Conservation (phyloP, 2,888 invertebrate genomes). For the Adelphocoris suturalis region DNA sequence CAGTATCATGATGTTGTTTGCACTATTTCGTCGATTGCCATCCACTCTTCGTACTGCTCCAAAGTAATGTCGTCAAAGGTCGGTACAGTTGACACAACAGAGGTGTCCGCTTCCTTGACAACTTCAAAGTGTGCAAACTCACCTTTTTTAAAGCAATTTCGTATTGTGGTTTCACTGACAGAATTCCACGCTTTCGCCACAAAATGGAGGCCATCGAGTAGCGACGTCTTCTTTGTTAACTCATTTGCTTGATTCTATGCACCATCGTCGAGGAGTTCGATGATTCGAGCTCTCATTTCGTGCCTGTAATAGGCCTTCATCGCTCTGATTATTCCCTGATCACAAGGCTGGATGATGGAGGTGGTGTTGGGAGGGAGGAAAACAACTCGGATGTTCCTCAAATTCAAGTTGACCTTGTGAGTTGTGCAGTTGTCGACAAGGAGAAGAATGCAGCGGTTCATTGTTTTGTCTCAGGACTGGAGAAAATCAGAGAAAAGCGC, state of each 20-base stretch:
- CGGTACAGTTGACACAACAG: neutral
- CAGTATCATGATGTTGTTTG: neutral
- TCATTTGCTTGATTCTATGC: neutral
- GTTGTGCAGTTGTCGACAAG: conserved; percentile 44
- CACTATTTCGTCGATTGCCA: neutral
- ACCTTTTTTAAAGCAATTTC: neutral
- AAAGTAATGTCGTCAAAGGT: neutral
- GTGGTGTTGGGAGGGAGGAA: conserved; percentile 51
- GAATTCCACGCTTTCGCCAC: conserved; percentile 9
- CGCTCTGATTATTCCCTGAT: conserved; percentile 6
- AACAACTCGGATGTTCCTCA: conserved; percentile 32
- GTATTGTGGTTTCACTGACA: neutral
- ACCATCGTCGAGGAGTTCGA: conserved; percentile 14
- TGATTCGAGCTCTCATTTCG: conserved; percentile 43
- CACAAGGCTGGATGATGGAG: conserved; percentile 31
- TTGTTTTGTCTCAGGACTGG: neutral
- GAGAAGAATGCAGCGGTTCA: conserved; percentile 33
- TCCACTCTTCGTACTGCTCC: neutral
- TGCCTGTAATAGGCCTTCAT: conserved; percentile 42
- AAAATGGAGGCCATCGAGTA: conserved; percentile 7
- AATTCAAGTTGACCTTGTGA: conserved; percentile 2
- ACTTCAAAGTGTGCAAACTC: neutral
- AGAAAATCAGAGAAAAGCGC: neutral
- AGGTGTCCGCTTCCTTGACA: neutral
- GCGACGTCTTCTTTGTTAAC: neutral